Conservation (phyloP, 2,797 vertebrate genomes). For the Hypotaenidia okinawae region DNA sequence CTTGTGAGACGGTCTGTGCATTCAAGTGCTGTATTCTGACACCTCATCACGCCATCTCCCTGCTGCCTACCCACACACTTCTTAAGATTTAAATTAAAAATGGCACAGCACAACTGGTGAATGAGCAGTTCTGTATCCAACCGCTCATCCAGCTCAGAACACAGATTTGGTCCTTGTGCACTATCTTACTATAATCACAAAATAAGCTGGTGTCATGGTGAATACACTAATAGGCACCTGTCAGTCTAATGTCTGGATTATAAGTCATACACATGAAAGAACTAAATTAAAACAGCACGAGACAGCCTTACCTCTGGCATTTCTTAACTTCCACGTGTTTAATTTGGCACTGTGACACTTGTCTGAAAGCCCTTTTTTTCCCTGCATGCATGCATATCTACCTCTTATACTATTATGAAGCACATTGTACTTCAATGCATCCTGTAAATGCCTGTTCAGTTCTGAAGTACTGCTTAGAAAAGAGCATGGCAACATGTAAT, state of each 20-base stretch:
- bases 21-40: background rate
- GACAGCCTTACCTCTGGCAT: background rate
- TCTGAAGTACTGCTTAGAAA: background rate
- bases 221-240: background rate
- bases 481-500: background rate
- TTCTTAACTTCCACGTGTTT: background rate
- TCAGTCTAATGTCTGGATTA: background rate
- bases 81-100: background rate
- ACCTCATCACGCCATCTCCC: background rate
- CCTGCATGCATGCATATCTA: fast-evolving
- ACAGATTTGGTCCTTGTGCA: background rate
- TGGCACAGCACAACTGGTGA: background rate
- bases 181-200: background rate
- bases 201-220: background rate
- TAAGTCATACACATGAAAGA: background rate
- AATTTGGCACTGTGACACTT: background rate
- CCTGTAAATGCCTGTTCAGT: background rate
- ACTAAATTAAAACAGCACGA: background rate
- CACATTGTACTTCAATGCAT: background rate
- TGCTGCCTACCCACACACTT: background rate
- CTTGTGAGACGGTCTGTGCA: background rate
- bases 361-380: background rate
- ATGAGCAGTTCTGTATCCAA: background rate
- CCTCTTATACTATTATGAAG: background rate
- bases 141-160: background rate